Evolutionary conservation across 2,888 invertebrate species (phyloP), one percentile per base, ranked within the genome.

Genomic region (Dione vanillae): DNA sequence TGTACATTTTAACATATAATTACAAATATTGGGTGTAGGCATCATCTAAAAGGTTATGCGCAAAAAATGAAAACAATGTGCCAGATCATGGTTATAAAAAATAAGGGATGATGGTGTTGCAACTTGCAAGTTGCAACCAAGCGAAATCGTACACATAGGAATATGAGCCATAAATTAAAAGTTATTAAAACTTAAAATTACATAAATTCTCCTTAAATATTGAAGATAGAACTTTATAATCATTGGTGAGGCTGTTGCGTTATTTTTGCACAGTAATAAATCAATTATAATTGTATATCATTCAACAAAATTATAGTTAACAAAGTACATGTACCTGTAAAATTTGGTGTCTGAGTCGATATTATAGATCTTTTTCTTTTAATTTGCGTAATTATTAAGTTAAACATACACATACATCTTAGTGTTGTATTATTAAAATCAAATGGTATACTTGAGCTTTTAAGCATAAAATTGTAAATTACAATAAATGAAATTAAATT

Each of bases 21-120:
- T 81, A 83, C 79, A 78, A 76, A 78, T 78, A 79, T 82, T 80
- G 78, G 77, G 80, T 77, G 82, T 80, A 80, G 75, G 80, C 81
- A 79, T 81, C 76, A 77, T 67, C 76, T 74, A 71, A 79, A 83
- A 79, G 77, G 76, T 70, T 76, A 62, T 68, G 61, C 70, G 67
- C 66, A 67, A 61, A 77, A 78, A 79, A 76, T 68, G 75, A 76
- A 78, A 81, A 79, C 78, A 79, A 77, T 77, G 76, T 80, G 84
- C 81, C 72, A 76, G 80, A 73, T 85, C 85, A 86, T 67, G 16
- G 27, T 61, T 73, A 75, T 27, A 79, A 82, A 82, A 84, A 78
- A 76, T 69, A 74, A 78, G 80, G 78, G 77, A 51, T 40, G 79
- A 70, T 77, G n/a, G 78, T 70, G 54, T 20, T 58, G 64, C 19